A percentile compares a stretch with the other conserved stretches of the same genome.
phyloP scores from a whole-genome alignment of 1,140 invertebrate species.

The Vanessa atalanta region DNA sequence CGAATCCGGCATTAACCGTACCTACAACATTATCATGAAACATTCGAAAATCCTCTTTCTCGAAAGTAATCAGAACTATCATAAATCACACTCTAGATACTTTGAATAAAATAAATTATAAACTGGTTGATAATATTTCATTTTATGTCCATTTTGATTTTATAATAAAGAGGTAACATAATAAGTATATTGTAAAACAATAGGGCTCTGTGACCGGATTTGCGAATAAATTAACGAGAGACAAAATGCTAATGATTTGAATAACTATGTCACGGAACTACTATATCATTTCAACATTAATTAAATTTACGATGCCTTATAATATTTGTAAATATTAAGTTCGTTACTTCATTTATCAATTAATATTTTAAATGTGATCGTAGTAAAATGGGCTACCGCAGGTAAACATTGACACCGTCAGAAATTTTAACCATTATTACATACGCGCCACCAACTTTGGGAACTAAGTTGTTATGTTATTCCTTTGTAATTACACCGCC shows the following conservation, averaged over 20 bases:
- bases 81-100: not conserved
- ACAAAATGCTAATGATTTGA: not conserved
- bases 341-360: too few species aligned
- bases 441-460: too few species aligned
- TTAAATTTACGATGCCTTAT: not conserved
- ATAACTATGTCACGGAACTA: not conserved
- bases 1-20: slow-evolving; percentile 32
- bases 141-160: slow-evolving; percentile 1
- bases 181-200: not conserved
- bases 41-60: not conserved
- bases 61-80: not conserved
- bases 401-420: too few species aligned
- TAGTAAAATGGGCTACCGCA: too few species aligned
- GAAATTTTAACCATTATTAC: too few species aligned
- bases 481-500: too few species aligned
- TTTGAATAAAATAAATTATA: not conserved
- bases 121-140: not conserved
- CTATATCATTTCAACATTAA: not conserved
- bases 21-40: not conserved
- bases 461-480: too few species aligned
- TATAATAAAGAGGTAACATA: not conserved
- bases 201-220: not conserved
- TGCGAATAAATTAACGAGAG: not conserved
- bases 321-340: too few species aligned
- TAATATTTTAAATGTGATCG: too few species aligned